A percentile compares a stretch with the other conserved stretches of the same genome.
Evolutionary conservation across 2,113 vertebrate genomes (phyloP).

Genomic region (Tragelaphus scriptus): DNA sequence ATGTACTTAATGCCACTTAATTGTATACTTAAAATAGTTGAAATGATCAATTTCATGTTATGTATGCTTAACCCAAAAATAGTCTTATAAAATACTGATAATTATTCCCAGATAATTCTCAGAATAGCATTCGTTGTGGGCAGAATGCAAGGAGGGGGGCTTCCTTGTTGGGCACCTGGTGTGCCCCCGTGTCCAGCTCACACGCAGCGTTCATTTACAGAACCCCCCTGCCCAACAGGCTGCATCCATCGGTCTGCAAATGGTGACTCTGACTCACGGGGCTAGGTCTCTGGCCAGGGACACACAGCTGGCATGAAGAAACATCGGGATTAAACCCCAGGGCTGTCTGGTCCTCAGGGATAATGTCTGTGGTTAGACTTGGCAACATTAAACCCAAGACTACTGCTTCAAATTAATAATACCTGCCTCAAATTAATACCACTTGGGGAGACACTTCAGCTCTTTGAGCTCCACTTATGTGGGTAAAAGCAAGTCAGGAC

Average conservation of each 20-base stretch:
- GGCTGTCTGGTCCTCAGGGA: background rate
- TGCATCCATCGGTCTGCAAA: background rate
- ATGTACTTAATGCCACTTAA: background rate
- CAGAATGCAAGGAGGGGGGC: background rate
- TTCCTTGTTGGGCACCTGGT: background rate
- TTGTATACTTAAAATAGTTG: no score
- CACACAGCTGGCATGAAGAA: background rate
- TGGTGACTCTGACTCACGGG: background rate
- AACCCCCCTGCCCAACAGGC: background rate
- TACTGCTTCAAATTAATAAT: background rate
- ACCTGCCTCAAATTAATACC: background rate
- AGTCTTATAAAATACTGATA: background rate
- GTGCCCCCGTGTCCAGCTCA: background rate
- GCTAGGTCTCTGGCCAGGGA: background rate
- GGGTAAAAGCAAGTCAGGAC: background rate
- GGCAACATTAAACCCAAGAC: background rate
- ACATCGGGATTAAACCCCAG: background rate
- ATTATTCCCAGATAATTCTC: background rate
- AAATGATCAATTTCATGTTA: background rate
- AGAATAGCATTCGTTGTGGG: background rate
- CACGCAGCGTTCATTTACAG: rapidly evolving
- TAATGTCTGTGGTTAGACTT: background rate
- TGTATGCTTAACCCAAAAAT: background rate
- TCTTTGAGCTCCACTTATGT: background rate
- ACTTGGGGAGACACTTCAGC: background rate